These are phyloP conservation scores for Pogonus chalceus DNA, from an alignment of 1,140 invertebrate genomes.

Conservation along the genomic window DNA sequence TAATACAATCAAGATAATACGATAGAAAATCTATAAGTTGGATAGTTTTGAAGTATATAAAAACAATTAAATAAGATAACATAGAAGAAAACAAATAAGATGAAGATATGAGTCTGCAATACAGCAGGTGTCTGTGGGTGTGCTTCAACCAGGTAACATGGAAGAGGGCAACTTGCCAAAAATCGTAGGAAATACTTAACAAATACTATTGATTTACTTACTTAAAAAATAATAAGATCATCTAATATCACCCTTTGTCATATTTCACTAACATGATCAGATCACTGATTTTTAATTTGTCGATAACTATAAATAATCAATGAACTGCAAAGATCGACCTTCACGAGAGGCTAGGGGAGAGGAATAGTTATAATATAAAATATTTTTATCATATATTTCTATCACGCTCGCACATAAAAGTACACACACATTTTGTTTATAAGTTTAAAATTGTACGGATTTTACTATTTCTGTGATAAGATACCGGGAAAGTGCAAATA, in stretches of 20 bases:
- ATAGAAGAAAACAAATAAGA: constrained; percentile 3
- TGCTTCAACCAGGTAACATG: constrained; percentile 10
- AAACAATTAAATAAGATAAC: too few species aligned
- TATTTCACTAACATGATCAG: constrained; percentile 16
- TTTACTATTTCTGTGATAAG: constrained; percentile 16
- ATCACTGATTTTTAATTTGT: constrained; percentile 12
- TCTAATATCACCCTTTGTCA: constrained; percentile 25
- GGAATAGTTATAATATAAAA: constrained; percentile 17
- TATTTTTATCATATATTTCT: constrained; percentile 11
- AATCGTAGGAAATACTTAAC: too few species aligned
- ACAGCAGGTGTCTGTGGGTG: constrained; percentile 17
- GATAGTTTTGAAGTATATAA: too few species aligned
- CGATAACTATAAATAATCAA: constrained; percentile 24
- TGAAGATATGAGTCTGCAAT: constrained; percentile 7
- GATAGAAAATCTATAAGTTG: too few species aligned
- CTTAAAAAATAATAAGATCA: constrained; percentile 21
- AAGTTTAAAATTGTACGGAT: constrained; percentile 16
- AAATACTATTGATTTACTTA: constrained; percentile 30
- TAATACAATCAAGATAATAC: too few species aligned
- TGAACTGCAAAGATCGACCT: constrained; percentile 20
- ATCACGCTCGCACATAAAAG: constrained; percentile 12
- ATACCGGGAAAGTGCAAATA: constrained; percentile 19
- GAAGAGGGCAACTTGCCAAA: constrained; percentile 23
- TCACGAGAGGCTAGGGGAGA: constrained; percentile 18
- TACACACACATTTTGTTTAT: constrained; percentile 15